Percentiles rank a stretch among this genome's conserved stretches.
Conservation (phyloP, 2,797 vertebrate species). For the Characodon lateralis region DNA sequence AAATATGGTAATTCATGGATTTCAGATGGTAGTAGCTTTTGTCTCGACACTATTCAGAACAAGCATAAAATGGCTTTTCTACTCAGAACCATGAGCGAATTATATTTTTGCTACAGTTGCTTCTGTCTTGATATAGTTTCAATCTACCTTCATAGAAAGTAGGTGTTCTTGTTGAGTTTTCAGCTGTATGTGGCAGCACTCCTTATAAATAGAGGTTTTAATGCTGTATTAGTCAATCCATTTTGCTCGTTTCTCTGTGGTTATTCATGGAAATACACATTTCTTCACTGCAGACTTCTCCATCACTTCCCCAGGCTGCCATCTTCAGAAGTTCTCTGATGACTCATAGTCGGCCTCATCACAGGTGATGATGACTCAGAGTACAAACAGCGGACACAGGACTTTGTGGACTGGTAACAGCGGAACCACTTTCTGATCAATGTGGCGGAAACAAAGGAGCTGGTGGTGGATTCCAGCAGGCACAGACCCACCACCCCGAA, state of each 20-base stretch:
- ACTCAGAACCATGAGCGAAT: not conserved
- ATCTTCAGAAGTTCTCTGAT: no score
- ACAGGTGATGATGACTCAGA: no score
- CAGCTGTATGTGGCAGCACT: not conserved
- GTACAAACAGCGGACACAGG: no score
- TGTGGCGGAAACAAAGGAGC: no score
- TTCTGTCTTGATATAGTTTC: not conserved
- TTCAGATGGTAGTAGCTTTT: not conserved
- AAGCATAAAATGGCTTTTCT: not conserved
- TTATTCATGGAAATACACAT: not conserved
- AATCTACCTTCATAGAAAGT: not conserved
- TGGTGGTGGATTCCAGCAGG: no score
- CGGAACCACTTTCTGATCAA: no score
- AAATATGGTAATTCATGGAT: not conserved
- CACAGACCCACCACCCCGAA: no score
- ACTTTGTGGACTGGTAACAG: no score
- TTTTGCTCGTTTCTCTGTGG: not conserved
- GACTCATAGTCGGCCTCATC: no score
- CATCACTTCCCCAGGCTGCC: no score
- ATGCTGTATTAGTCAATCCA: not conserved
- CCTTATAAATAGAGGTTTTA: not conserved
- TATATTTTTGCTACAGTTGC: not conserved
- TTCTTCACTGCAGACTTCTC: no score
- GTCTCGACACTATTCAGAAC: not conserved
- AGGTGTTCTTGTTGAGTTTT: not conserved